phyloP scores from a whole-genome alignment of 2,888 invertebrate genomes.

The Andrena minutula region DNA sequence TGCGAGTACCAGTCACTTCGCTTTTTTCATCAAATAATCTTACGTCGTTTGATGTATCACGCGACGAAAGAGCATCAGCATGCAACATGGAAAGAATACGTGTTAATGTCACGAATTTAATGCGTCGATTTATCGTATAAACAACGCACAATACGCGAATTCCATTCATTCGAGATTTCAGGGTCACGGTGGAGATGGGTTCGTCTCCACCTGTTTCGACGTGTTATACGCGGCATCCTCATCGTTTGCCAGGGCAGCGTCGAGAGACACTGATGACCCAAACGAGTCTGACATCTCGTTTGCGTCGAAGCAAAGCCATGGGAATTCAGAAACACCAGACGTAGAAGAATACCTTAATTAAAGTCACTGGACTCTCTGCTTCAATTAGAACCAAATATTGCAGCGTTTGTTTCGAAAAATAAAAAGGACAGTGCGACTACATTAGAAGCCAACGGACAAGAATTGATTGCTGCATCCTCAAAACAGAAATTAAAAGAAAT shows the following conservation, averaged over 20 bases:
- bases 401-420: neutral
- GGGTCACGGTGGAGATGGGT: constrained; percentile 22
- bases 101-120: constrained; percentile 19
- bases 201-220: constrained; percentile 41
- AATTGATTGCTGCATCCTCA: neutral
- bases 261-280: neutral
- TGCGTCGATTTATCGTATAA: neutral
- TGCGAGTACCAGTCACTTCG: neutral
- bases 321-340: neutral
- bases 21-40: neutral
- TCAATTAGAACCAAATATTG: too few species aligned
- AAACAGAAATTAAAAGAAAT: neutral
- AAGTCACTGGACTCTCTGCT: too few species aligned
- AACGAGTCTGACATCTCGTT: neutral
- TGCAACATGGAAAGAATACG: neutral
- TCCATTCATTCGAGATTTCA: constrained; percentile 54
- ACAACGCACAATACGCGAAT: constrained; percentile 9
- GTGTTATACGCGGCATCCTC: constrained; percentile 24
- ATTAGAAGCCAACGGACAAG: too few species aligned
- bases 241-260: constrained; percentile 19
- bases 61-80: neutral
- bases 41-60: neutral
- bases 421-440: too few species aligned
- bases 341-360: neutral
- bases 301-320: neutral